phyloP scores from a whole-genome alignment of 2,888 invertebrate species.

The Nasonovia ribisnigri region DNA sequence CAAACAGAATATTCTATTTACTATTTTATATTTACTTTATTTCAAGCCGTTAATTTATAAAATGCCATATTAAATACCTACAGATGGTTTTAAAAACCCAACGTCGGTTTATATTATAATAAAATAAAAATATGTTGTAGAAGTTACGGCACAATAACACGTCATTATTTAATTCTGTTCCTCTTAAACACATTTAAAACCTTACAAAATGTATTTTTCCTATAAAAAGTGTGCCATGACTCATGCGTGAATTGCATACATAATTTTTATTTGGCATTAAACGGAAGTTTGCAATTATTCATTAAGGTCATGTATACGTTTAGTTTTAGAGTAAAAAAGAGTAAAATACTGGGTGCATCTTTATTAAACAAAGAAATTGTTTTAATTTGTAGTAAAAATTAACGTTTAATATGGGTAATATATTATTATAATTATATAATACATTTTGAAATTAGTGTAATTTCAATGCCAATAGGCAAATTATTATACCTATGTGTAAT shows the following conservation, averaged over 20 bases:
- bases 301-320: conserved; percentile 28
- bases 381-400: conserved; percentile 45
- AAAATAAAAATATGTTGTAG: background rate
- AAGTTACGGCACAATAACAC: background rate
- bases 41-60: background rate
- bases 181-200: background rate
- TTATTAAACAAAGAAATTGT: background rate
- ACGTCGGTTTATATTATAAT: background rate
- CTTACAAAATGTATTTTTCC: background rate
- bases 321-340: background rate
- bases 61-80: background rate
- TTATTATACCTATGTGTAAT: background rate
- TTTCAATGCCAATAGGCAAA: background rate
- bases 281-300: conserved; percentile 5
- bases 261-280: background rate
- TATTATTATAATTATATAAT: background rate
- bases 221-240: background rate
- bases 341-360: background rate
- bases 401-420: background rate
- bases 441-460: background rate
- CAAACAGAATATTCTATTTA: background rate
- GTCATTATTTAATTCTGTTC: background rate
- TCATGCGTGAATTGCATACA: background rate
- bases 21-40: background rate
- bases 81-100: no score